Evolutionary conservation across 2,797 vertebrate genomes (phyloP), one percentile per base, ranked within the genome.

Genomic region (Sylvilagus floridanus): DNA sequence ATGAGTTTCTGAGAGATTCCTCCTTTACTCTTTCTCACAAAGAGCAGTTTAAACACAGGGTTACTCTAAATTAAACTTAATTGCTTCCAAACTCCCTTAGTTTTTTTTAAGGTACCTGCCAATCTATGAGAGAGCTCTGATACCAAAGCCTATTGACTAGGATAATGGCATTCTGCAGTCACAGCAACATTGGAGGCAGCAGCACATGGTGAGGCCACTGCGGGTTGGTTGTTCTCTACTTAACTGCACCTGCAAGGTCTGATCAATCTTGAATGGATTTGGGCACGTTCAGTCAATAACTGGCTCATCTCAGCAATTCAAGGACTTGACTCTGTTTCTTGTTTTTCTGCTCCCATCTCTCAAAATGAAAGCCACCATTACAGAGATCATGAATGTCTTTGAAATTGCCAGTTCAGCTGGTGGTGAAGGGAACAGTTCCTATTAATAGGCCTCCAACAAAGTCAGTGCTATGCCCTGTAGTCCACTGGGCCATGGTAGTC

Each of bases 261-360:
- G 90, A 77, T 92, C 92, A 94, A 35, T 76, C 71, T 88, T 88
- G 79, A 78, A 57, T 54, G 76, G 42, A 86, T 88, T 42, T 91
- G 90, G 84, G 76, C 81, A 93, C 97, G 97, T 90, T 97, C 96
- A 97, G 75, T 95, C 93, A 96, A 94, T 95, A 95, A 96, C 94
- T 98, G 96, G 94, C 97, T 97, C 97, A 98, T 97, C 97, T 97
- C 92, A 96, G 93, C 88, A 96, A 97, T 97, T 97, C 97, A 97
- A 96, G 94, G 73, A 95, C 96, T 94, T 96, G 81, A 91, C 97
- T 96, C 81, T 96, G 92, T 81, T 94, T 68, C 42, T 47, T 47
- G 42, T 21, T 92, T 96, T 95, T 19, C 88, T 84, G 93, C 84
- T 97, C 95, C 98, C 92, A 96, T 97, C 81, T 97, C 98, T 95